These are phyloP conservation scores for Morbakka virulenta DNA, from an alignment of 30 jellyfish, hydroid and myxozoan genomes.

Conservation along the genomic window DNA sequence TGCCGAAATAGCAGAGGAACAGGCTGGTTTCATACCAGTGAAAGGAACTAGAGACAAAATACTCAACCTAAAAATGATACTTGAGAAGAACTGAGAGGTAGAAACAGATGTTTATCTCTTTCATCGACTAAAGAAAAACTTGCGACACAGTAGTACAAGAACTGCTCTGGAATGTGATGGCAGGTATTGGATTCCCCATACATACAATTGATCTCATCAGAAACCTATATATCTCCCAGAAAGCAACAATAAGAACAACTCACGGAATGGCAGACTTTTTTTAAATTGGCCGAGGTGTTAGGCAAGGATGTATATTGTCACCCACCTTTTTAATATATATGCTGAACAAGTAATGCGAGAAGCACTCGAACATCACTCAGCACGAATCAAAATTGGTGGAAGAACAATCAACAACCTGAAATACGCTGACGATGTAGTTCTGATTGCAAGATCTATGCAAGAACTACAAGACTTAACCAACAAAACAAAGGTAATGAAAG, in stretches of 20 bases:
- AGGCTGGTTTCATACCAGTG: conserved; percentile 23
- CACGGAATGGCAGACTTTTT: conserved; percentile 15
- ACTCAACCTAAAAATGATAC: conserved; percentile 7
- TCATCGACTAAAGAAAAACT: not conserved
- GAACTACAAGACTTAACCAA: too few relatives aligned
- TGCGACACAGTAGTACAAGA: not conserved
- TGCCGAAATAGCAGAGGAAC: conserved; percentile 23
- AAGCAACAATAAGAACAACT: conserved; percentile 1
- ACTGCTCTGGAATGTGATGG: conserved; percentile 17
- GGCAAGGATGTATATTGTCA: conserved; percentile 8
- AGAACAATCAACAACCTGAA: conserved; percentile 12
- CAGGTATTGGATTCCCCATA: conserved; percentile 14
- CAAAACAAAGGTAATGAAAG: not conserved
- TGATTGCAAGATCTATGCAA: conserved; percentile 21
- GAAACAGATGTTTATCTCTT: not conserved
- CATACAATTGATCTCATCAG: conserved; percentile 8
- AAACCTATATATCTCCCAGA: conserved; percentile 5
- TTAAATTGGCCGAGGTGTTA: conserved; percentile 10
- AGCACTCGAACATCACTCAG: not conserved
- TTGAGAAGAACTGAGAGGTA: conserved; percentile 13
- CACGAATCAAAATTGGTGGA: conserved; percentile 7
- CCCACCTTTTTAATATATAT: conserved; percentile 14
- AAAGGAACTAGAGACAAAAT: conserved; percentile 13
- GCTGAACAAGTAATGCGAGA: conserved; percentile 16
- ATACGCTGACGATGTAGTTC: conserved; percentile 23